Percentiles rank a stretch among this genome's conserved stretches.
Conservation (phyloP, 2,888 invertebrate species). For the Liposcelis brunnea region DNA sequence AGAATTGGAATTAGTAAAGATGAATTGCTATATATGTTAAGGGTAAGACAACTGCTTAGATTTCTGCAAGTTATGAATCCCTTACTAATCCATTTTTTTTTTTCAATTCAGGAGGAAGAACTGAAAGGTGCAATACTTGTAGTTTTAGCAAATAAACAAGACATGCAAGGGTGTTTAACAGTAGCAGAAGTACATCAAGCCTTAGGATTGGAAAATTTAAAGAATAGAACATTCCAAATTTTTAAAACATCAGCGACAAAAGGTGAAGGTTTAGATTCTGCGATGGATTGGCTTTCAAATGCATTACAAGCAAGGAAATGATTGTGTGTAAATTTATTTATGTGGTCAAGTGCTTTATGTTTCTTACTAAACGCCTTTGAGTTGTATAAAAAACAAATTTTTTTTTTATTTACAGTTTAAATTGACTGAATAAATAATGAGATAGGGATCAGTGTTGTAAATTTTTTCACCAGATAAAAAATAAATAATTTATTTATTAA, state of each 20-base stretch:
- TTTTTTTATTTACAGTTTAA: no score
- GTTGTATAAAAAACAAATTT: no score
- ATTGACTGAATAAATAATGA: no score
- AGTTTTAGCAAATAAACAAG: constrained; percentile 97
- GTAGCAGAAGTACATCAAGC: constrained; percentile 95
- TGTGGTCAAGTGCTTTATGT: no score
- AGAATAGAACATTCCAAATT: constrained; percentile 96
- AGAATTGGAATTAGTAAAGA: constrained; percentile 98
- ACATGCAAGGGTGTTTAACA: constrained; percentile 93
- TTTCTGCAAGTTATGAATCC: no score
- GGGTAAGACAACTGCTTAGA: no score
- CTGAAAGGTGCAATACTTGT: constrained; percentile 88
- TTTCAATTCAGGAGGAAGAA: constrained; percentile 72
- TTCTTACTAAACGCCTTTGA: no score
- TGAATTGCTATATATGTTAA: constrained; percentile 90
- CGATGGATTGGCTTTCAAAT: constrained; percentile 98
- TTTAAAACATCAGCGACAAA: constrained; percentile 98
- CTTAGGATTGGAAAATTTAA: constrained; percentile 81
- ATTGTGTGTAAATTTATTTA: no score
- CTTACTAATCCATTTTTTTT: constrained; percentile 8
- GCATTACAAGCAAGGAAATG: constrained; percentile 77
- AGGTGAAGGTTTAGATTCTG: constrained; percentile 94
- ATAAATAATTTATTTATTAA: no score
- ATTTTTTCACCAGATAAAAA: no score
- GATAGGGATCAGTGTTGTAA: no score